phyloP scores from a whole-genome alignment of 1,140 invertebrate species.

The Bombus consobrinus region DNA sequence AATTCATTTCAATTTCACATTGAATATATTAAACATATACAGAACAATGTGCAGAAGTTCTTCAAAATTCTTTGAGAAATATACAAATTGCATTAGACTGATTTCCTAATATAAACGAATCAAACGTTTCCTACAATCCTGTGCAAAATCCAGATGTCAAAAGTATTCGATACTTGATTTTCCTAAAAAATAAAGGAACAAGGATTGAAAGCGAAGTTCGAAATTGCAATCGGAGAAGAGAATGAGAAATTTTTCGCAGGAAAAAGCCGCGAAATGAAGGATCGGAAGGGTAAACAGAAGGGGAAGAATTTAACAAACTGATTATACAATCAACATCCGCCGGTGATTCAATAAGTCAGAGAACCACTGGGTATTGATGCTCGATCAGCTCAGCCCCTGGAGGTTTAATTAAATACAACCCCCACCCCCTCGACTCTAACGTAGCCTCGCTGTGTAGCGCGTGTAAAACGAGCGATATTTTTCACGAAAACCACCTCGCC shows the following conservation, averaged over 20 bases:
- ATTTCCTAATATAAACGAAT: too few species aligned
- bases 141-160: too few species aligned
- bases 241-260: neutral
- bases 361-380: constrained; percentile 81
- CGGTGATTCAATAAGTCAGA: constrained; percentile 64
- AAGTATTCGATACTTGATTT: too few species aligned
- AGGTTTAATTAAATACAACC: constrained; percentile 82
- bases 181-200: too few species aligned
- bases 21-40: too few species aligned
- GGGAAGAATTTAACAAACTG: constrained; percentile 44
- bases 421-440: constrained; percentile 43
- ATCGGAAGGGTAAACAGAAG: constrained; percentile 6
- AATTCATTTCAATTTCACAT: too few species aligned
- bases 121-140: too few species aligned
- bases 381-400: constrained; percentile 79
- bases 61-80: too few species aligned
- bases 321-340: constrained; percentile 44
- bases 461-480: constrained; percentile 76
- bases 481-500: constrained; percentile 73
- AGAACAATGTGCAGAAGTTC: too few species aligned
- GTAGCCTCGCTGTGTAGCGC: constrained; percentile 47
- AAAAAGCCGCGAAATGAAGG: neutral
- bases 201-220: too few species aligned
- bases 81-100: too few species aligned
- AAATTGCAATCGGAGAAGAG: too few species aligned